These are phyloP conservation scores for Pelobates cultripes DNA, from an alignment of 2,797 vertebrate genomes.

Conservation along the genomic window DNA sequence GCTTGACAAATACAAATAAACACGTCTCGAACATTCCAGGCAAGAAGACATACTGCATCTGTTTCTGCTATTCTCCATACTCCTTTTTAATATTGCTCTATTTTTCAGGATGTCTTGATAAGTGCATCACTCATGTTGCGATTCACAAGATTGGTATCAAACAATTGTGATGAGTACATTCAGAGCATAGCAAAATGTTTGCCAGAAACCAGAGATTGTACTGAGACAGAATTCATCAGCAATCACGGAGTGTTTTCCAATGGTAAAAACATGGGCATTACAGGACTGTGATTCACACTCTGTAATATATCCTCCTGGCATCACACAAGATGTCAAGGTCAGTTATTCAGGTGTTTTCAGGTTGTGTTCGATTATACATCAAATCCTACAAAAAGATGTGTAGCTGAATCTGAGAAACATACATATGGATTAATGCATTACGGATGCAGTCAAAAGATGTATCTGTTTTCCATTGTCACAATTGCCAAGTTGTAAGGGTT, in stretches of 20 bases:
- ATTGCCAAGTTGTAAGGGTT: too few relatives aligned
- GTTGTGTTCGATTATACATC: neutral
- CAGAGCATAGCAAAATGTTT: slow-evolving; percentile 37
- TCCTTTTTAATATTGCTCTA: slow-evolving; percentile 48
- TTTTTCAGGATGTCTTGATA: slow-evolving; percentile 48
- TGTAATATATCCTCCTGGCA: neutral
- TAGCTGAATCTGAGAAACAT: neutral
- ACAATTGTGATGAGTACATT: slow-evolving; percentile 51
- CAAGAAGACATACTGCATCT: slow-evolving; percentile 30
- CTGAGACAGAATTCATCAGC: slow-evolving; percentile 46
- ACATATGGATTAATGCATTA: too few relatives aligned
- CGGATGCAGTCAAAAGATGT: neutral
- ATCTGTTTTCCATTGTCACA: neutral
- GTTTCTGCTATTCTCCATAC: slow-evolving; percentile 40
- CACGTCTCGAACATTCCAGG: slow-evolving; percentile 41
- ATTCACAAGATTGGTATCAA: slow-evolving; percentile 53
- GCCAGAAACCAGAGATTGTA: slow-evolving; percentile 46
- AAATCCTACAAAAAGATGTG: neutral
- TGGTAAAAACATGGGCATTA: slow-evolving; percentile 15
- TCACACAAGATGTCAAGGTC: neutral
- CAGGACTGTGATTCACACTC: neutral
- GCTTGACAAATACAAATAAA: slow-evolving; percentile 43
- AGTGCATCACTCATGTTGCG: slow-evolving; percentile 51
- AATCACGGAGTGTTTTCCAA: slow-evolving; percentile 29
- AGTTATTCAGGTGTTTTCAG: neutral